Evolutionary conservation across 1,140 invertebrate genomes (phyloP), one percentile per base, ranked within the genome.

Genomic region (Liolophura sinensis): DNA sequence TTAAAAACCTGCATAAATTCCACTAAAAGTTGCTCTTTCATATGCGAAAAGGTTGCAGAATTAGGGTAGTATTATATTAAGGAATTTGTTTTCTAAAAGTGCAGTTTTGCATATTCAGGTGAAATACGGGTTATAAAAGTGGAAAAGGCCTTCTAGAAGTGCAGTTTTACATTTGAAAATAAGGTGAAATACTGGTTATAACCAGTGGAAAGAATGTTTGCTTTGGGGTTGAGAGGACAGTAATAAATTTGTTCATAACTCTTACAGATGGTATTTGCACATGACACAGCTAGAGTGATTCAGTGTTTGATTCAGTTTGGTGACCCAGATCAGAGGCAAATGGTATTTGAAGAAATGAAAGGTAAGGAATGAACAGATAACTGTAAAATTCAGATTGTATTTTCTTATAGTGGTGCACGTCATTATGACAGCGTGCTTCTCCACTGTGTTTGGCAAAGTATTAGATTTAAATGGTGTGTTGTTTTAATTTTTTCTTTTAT

Each of bases 271-370:
- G 90, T 93, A 6, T 88, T 91, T 70, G 89, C 92, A 0, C 95
- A 97, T 84, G 95, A 97, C 76, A 91, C 93, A 47, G 92, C 92
- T 0, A 85, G 95, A 77, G 91, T 97, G 0, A 88, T 97, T 60
- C 94, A 98, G 82, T 94, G 92, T 80, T 84, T 97, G 56, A 82
- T 97, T 0, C 93, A 93, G 78, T 88, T 90, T 80, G 89, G 90
- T 6, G 83, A 88, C 0, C 83, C 87, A 18, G 85, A 91, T 22
- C 88, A 95, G 47, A 88, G 89, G n/a, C 85, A 88, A 56, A 86
- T 88, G 60, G 87, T 97, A 20, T 89, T 92, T 59, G 86, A 88
- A 60, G 92, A 94, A 85, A 70, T 96, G 4, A 88, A 92, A 74
- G 76, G 84, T 84, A 75, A 48, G 40, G n/a, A 27, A 11, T 46